A percentile compares a stretch with the other conserved stretches of the same genome.
phyloP scores from a whole-genome alignment of 2,113 vertebrate species.

The Xerus inauris region DNA sequence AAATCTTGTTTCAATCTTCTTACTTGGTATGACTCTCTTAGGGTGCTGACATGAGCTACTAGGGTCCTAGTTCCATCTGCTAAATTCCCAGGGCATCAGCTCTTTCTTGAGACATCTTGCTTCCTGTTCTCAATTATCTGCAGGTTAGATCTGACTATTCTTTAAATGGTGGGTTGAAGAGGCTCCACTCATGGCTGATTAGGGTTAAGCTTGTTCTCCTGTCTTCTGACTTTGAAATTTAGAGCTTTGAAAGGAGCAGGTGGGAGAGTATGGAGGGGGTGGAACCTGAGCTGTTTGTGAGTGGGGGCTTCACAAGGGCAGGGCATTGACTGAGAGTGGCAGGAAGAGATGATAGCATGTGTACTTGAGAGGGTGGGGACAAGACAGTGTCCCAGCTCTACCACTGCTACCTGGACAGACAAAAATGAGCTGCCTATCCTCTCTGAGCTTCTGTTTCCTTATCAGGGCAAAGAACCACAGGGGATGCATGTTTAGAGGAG shows the following conservation, averaged over 20 bases:
- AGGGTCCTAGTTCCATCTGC: neutral
- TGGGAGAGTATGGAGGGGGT: neutral
- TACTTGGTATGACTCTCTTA: neutral
- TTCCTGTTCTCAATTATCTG: neutral
- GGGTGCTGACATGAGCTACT: neutral
- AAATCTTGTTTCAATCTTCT: neutral
- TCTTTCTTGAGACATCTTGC: neutral
- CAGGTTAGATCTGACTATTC: neutral
- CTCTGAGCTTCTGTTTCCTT: neutral
- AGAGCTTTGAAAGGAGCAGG: neutral
- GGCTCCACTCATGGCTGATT: neutral
- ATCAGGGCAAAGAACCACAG: neutral
- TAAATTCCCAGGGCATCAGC: neutral
- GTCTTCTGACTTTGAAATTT: neutral
- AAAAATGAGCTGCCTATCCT: too few species aligned
- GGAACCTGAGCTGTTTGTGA: neutral
- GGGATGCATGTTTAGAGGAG: neutral
- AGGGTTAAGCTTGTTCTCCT: neutral
- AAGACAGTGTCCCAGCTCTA: neutral
- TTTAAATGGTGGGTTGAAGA: neutral
- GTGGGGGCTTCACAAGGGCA: too few species aligned
- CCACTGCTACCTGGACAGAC: too few species aligned
- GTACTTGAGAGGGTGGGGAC: neutral
- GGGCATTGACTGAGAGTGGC: too few species aligned
- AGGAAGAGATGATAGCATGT: neutral